Evolutionary conservation across 2,888 invertebrate genomes (phyloP), one percentile per base, ranked within the genome.

Genomic region (Hermodice carunculata): DNA sequence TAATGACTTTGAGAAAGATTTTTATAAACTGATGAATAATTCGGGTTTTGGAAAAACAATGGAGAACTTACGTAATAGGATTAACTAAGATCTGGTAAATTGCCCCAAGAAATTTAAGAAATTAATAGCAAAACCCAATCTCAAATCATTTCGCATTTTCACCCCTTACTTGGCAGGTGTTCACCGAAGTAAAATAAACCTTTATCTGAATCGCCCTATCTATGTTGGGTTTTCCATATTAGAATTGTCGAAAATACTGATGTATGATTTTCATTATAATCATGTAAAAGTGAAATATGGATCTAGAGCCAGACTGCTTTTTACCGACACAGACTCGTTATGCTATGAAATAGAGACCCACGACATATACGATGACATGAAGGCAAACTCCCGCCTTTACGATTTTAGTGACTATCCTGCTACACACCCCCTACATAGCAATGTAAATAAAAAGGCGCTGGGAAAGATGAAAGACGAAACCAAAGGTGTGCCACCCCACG

Each of bases 1-100:
- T 64, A 78, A 70, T 68, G 71, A 78, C 29, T 84, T 82, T 67
- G 77, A 79, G 60, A 85, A 80, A 70, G 57, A 65, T 40, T 70
- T 69, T 64, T 86, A 83, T 64, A 86, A 86, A 75, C 62, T 83
- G 26, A 77, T 84, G 78, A 84, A 83, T 61, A 84, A 86, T 66
- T 62, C 75, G 5, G 76, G n/a, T n/a, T n/a, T n/a, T n/a, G n/a
- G n/a, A n/a, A n/a, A n/a, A n/a, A n/a, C n/a, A n/a, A n/a, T n/a
- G n/a, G n/a, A n/a, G n/a, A n/a, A n/a, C n/a, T n/a, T n/a, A n/a
- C n/a, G n/a, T n/a, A n/a, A n/a, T n/a, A n/a, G n/a, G n/a, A n/a
- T n/a, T n/a, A n/a, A n/a, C n/a, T 81, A 22, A 85, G 58, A 68
- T 28, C 51, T 82, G 22, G 67, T 70, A 2, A 53, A 60, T 14